Evolutionary conservation across 1,140 invertebrate genomes (phyloP), one percentile per base, ranked within the genome.

Genomic region (Ips typographus): DNA sequence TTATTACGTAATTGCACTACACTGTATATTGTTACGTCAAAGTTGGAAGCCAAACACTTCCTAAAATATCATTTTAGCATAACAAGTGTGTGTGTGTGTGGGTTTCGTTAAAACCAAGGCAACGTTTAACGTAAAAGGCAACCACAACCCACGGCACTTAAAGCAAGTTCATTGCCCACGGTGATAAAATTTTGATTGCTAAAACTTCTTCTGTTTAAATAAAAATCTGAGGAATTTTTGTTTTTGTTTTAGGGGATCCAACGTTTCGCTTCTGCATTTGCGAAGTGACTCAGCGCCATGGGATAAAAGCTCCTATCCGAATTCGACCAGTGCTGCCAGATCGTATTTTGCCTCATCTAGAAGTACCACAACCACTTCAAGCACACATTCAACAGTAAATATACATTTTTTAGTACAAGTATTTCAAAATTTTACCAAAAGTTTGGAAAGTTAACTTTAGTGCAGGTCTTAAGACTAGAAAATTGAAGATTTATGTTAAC

Each of bases 251-350:
- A 87, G 86, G 73, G 82, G 82, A 4, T 79, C 82, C n/a, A 86
- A 86, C 73, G 80, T 86, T 59, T 86, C 85, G 41, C 79, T 86
- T 22, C 74, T 86, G 8, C 85, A 87, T 70, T 77, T 87, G 7
- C 80, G 85, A 5, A 82, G 80, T 61, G 80, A 83, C 1, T 84
- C 85, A 1, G 85, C 87, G 67, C 82, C 84, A 2, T 86, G 85
- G 85, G 83, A 84, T 56, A 72, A 74, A 4, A 74, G 63, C 36
- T 63, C 78, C 7, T 71, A 73, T 3, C 71, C 75, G 38, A 47
- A 74, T 41, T 75, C 71, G 56, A 59, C 71, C 0, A 68, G 72
- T 22, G 66, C 71, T 39, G 69, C 71, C 47, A 72, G 78, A 40
- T 76, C 75, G 39, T 75, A 73, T 41, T 73, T 69, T 7, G 63